These are phyloP conservation scores for Ochropleura leucogaster DNA, from an alignment of 2,888 invertebrate genomes.

Conservation along the genomic window DNA sequence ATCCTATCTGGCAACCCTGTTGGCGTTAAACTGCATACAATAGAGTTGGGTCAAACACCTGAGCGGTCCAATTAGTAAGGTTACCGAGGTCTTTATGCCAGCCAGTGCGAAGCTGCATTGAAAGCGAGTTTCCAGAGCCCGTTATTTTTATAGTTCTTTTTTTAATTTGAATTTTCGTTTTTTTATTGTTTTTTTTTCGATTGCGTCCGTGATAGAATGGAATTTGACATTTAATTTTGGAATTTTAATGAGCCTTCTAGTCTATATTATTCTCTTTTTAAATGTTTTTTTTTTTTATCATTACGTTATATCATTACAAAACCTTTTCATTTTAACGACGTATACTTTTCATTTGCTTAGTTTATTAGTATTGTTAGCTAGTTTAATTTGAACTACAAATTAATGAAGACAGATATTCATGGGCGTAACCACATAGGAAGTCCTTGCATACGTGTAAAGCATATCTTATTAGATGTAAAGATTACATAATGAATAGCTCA, in stretches of 20 bases:
- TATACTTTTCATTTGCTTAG: neutral
- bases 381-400: neutral
- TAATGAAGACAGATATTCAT: neutral
- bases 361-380: neutral
- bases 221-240: slow-evolving; percentile 19
- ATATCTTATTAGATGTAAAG: slow-evolving; percentile 29
- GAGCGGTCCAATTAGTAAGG: slow-evolving; percentile 83
- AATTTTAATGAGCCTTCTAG: neutral
- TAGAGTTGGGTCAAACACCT: slow-evolving; percentile 81
- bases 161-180: slow-evolving; percentile 31
- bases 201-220: neutral
- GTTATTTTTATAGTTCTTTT: slow-evolving; percentile 46
- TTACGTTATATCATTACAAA: neutral
- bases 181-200: neutral
- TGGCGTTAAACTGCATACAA: slow-evolving; percentile 47
- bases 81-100: slow-evolving; percentile 48
- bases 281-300: neutral
- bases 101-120: slow-evolving; percentile 40
- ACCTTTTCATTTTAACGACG: neutral
- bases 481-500: slow-evolving; percentile 36
- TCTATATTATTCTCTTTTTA: slow-evolving; percentile 3
- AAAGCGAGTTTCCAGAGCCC: slow-evolving; percentile 50
- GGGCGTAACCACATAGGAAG: neutral
- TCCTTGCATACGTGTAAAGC: slow-evolving; percentile 20
- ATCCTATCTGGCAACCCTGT: neutral